Evolutionary conservation across 2,797 vertebrate genomes (phyloP).

Genomic region (Huso huso): DNA sequence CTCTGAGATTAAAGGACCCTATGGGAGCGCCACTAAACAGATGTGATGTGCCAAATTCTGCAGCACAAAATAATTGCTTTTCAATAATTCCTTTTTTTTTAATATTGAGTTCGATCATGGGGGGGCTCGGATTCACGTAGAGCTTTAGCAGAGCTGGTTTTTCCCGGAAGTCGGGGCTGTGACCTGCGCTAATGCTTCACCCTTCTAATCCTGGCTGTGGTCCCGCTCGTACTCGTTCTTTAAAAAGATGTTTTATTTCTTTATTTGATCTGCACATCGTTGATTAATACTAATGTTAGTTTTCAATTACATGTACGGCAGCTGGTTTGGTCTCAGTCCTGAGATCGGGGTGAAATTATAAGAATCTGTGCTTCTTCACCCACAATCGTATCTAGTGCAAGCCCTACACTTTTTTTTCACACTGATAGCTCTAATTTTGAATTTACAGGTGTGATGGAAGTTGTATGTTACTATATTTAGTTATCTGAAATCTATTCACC

Average conservation of each 20-base stretch:
- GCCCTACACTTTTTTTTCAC: too few relatives aligned
- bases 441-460: too few relatives aligned
- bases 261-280: conserved; percentile 33
- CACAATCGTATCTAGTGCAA: too few relatives aligned
- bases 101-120: neutral
- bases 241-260: too few relatives aligned
- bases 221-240: conserved; percentile 24
- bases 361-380: too few relatives aligned
- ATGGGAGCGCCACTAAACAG: neutral
- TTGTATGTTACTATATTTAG: too few relatives aligned
- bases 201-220: conserved; percentile 31
- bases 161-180: conserved; percentile 42
- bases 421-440: neutral
- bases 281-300: too few relatives aligned
- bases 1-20: neutral
- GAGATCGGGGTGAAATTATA: too few relatives aligned
- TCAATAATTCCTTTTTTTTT: neutral
- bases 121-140: neutral
- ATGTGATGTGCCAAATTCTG: neutral
- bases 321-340: too few relatives aligned
- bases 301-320: too few relatives aligned
- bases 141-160: conserved; percentile 37
- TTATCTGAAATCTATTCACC: too few relatives aligned
- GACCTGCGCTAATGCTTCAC: conserved; percentile 33
- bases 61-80: neutral